These are phyloP conservation scores for Pomatostomus ruficeps DNA, from an alignment of 2,113 vertebrate species.

Conservation along the genomic window DNA sequence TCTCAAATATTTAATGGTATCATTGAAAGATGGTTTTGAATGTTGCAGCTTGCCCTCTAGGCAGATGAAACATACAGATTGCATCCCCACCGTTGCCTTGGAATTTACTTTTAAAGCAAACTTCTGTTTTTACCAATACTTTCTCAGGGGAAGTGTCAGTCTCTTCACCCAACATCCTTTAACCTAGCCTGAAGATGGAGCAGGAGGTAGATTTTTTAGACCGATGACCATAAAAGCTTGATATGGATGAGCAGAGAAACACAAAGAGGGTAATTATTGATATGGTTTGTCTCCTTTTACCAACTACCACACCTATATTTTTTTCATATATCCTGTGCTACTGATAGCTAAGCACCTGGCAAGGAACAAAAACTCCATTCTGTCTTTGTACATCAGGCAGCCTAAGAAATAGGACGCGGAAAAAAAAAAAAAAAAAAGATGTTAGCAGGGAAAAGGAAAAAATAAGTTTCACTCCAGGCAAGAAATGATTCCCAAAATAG, in stretches of 20 bases:
- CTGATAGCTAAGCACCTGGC: neutral
- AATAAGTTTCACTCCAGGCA: neutral
- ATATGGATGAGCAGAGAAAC: neutral
- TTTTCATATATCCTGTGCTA: neutral
- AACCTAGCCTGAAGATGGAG: neutral
- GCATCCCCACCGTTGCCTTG: neutral
- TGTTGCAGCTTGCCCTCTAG: neutral
- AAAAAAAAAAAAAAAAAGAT: neutral
- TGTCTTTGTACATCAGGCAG: neutral
- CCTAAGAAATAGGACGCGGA: neutral
- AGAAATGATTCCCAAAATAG: neutral
- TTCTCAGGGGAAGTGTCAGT: neutral
- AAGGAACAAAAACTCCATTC: neutral
- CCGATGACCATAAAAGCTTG: neutral
- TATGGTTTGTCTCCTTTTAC: constrained; percentile 1
- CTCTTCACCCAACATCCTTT: neutral
- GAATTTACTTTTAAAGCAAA: constrained; percentile 17
- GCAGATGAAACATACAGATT: neutral
- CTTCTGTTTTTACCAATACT: neutral
- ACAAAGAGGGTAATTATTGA: neutral
- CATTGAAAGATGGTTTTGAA: constrained; percentile 8
- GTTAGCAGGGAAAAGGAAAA: neutral
- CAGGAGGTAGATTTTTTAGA: constrained; percentile 4
- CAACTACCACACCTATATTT: neutral
- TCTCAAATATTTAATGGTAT: constrained; percentile 23